Evolutionary conservation across 2,888 invertebrate genomes (phyloP).

Genomic region (Pterostichus niger): DNA sequence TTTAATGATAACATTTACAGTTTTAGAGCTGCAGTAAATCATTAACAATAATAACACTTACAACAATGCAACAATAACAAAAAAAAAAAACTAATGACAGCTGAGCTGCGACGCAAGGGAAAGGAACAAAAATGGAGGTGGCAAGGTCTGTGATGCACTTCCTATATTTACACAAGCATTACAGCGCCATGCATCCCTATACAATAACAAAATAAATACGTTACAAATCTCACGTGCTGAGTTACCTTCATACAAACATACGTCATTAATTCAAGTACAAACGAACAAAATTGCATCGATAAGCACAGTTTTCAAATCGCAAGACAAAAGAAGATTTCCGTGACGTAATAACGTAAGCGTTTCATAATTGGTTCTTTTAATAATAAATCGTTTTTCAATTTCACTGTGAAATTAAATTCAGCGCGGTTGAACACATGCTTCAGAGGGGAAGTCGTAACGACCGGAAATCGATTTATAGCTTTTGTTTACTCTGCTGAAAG

Average conservation of each 20-base stretch:
- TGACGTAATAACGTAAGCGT: not conserved
- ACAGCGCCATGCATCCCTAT: slow-evolving; percentile 26
- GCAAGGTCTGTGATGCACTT: slow-evolving; percentile 41
- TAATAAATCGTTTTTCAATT: slow-evolving; percentile 21
- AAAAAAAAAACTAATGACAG: slow-evolving; percentile 30
- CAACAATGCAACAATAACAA: slow-evolving; percentile 30
- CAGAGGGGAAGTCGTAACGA: slow-evolving; percentile 19
- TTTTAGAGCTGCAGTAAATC: slow-evolving; percentile 15
- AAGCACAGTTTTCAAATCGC: not conserved
- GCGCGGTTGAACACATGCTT: slow-evolving; percentile 12
- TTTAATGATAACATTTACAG: not conserved
- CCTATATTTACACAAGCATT: slow-evolving; percentile 18
- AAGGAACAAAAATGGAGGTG: slow-evolving; percentile 12
- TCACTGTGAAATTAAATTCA: slow-evolving; percentile 40
- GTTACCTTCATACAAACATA: slow-evolving; percentile 9
- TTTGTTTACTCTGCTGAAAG: slow-evolving; percentile 46
- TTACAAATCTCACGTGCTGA: slow-evolving; percentile 27
- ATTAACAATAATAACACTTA: slow-evolving; percentile 22
- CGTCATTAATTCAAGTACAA: slow-evolving; percentile 4
- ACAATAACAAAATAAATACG: slow-evolving; percentile 1
- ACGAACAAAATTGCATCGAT: slow-evolving; percentile 7
- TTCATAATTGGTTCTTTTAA: not conserved
- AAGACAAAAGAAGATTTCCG: slow-evolving; percentile 4
- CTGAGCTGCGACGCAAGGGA: not conserved
- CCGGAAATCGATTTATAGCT: slow-evolving; percentile 40